phyloP scores from a whole-genome alignment of 2,797 vertebrate species.

The Rhinella marina region DNA sequence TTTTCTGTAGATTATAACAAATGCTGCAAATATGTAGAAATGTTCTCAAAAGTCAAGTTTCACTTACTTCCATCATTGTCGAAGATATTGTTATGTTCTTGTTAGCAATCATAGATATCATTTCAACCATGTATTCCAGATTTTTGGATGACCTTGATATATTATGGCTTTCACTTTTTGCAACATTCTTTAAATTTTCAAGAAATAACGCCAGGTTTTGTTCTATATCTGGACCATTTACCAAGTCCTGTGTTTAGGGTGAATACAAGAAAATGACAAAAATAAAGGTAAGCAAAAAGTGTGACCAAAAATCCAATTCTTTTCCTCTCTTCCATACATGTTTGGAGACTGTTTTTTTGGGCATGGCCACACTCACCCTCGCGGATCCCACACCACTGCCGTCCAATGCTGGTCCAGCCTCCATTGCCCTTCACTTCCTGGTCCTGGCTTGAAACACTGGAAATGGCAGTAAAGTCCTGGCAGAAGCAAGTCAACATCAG shows the following conservation, averaged over 20 bases:
- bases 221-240: background rate
- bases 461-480: no score
- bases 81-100: background rate
- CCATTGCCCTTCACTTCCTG: no score
- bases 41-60: background rate
- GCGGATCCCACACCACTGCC: no score
- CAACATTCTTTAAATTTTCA: background rate
- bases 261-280: background rate
- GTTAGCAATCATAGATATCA: background rate
- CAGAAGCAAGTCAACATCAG: no score
- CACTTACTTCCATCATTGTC: constrained; percentile 21
- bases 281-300: background rate
- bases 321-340: background rate
- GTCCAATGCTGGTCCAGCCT: no score
- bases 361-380: no score
- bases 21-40: background rate
- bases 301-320: background rate
- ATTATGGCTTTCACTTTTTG: background rate
- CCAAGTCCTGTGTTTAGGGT: background rate
- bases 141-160: background rate
- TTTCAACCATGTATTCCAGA: background rate
- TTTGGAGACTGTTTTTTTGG: no score
- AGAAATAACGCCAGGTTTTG: background rate
- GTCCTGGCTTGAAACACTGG: no score
- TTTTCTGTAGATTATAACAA: background rate